These are phyloP conservation scores for Plestiodon gilberti DNA, from an alignment of 2,113 vertebrate species.

Conservation along the genomic window DNA sequence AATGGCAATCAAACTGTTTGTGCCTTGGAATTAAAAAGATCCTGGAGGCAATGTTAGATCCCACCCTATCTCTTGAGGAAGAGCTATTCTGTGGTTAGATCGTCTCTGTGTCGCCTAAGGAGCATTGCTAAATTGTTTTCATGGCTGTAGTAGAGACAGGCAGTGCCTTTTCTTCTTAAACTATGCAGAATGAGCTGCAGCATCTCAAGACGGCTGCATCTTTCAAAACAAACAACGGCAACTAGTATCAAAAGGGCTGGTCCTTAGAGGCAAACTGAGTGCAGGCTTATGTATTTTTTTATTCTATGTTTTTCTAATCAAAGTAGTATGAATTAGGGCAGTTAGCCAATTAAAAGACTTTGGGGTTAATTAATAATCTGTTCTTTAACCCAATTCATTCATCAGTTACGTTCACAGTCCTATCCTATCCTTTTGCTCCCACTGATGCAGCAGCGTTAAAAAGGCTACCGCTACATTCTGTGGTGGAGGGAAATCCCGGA, in stretches of 20 bases:
- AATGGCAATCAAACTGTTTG: conserved; percentile 68
- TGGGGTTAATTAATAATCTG: not conserved
- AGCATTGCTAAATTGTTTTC: conserved; percentile 42
- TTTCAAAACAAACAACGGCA: not conserved
- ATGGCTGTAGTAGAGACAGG: conserved; percentile 17
- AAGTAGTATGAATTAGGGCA: not conserved
- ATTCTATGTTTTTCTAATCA: not conserved
- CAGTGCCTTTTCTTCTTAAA: conserved; percentile 26
- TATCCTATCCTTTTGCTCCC: no score
- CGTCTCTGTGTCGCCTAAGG: conserved; percentile 28
- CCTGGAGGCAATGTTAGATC: conserved; percentile 65
- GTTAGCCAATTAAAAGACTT: not conserved
- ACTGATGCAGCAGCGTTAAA: no score
- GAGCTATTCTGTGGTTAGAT: not conserved
- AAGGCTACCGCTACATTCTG: no score
- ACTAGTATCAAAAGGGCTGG: not conserved
- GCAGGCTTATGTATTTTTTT: not conserved
- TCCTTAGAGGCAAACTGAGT: not conserved
- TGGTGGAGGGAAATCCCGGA: no score
- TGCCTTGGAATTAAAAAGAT: conserved; percentile 64
- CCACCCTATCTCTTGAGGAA: conserved; percentile 60
- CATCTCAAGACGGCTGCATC: not conserved
- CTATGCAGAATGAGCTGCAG: conserved; percentile 29
- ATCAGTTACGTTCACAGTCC: not conserved
- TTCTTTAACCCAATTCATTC: not conserved